phyloP scores from a whole-genome alignment of 1,140 invertebrate species.

The Contarinia nasturtii region DNA sequence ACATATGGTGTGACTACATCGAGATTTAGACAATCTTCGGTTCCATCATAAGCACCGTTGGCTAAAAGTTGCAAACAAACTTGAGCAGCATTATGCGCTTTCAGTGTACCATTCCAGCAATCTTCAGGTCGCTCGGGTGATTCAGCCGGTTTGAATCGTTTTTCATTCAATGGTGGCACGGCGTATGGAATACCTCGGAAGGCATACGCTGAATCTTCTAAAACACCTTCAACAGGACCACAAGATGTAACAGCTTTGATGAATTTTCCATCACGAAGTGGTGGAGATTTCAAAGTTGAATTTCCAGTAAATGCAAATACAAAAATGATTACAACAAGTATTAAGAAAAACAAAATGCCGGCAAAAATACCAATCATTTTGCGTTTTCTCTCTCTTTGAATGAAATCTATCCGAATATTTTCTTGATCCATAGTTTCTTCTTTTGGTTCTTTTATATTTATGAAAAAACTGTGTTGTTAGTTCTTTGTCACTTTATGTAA shows the following conservation, averaged over 20 bases:
- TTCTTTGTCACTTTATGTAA: too few relatives aligned
- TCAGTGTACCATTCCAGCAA: constrained; percentile 62
- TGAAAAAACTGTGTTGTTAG: too few relatives aligned
- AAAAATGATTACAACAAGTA: constrained; percentile 43
- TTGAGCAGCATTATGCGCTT: constrained; percentile 41
- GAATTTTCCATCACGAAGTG: constrained; percentile 44
- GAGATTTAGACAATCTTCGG: too few relatives aligned
- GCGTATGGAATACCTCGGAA: constrained; percentile 78
- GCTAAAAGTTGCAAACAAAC: constrained; percentile 45
- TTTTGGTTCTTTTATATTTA: too few relatives aligned
- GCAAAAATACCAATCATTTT: too few relatives aligned
- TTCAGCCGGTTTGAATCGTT: constrained; percentile 52
- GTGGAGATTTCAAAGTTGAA: constrained; percentile 22
- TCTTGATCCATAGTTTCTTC: too few relatives aligned
- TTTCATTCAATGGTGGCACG: constrained; percentile 45
- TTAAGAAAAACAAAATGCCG: constrained; percentile 32
- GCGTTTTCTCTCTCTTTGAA: too few relatives aligned
- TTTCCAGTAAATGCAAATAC: constrained; percentile 33
- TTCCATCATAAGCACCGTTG: constrained; percentile 45
- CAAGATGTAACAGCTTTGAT: constrained; percentile 55
- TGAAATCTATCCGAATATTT: too few relatives aligned
- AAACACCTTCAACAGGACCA: constrained; percentile 52
- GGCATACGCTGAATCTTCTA: constrained; percentile 54
- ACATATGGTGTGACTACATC: too few relatives aligned
- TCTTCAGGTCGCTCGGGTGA: constrained; percentile 40